Conservation (phyloP, 2,113 vertebrate genomes). For the Tetraodon nigroviridis region DNA sequence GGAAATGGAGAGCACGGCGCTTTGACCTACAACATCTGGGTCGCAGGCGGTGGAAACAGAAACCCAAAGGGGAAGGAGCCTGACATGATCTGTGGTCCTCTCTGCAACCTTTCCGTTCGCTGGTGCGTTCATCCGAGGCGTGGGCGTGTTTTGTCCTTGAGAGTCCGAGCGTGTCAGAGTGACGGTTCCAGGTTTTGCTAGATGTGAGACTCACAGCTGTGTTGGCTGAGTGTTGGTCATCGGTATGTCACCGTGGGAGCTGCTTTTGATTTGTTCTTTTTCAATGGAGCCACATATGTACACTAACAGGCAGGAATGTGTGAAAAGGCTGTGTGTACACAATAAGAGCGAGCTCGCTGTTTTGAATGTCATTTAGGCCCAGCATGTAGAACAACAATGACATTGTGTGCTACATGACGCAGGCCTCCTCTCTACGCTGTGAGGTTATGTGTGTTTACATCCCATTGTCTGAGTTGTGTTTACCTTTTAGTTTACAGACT, state of each 20-base stretch:
- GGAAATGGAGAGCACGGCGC: neutral
- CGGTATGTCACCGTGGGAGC: neutral
- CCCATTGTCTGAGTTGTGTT: constrained; percentile 31
- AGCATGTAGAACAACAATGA: constrained; percentile 52
- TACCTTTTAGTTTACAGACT: constrained; percentile 48
- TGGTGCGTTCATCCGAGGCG: constrained; percentile 33
- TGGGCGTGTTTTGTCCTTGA: constrained; percentile 28
- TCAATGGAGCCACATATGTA: constrained; percentile 2
- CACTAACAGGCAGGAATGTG: constrained; percentile 42
- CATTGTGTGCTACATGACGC: constrained; percentile 39
- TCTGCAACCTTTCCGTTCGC: constrained; percentile 29
- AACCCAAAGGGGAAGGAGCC: constrained; percentile 52
- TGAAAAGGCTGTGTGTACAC: constrained; percentile 44
- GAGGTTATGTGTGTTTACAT: constrained; percentile 8
- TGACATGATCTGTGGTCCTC: constrained; percentile 39
- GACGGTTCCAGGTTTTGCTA: constrained; percentile 1
- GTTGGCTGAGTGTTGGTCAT: constrained; percentile 9
- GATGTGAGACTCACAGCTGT: constrained; percentile 28
- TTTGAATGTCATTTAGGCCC: constrained; percentile 46
- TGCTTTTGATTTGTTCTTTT: constrained; percentile 12
- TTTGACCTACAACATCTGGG: constrained; percentile 45
- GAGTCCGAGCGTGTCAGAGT: constrained; percentile 9
- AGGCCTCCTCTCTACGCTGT: neutral
- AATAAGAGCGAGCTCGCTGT: constrained; percentile 65
- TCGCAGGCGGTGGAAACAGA: constrained; percentile 48